Evolutionary conservation across 1,140 invertebrate species (phyloP), one percentile per base, ranked within the genome.

Genomic region (Sycophila sp.): DNA sequence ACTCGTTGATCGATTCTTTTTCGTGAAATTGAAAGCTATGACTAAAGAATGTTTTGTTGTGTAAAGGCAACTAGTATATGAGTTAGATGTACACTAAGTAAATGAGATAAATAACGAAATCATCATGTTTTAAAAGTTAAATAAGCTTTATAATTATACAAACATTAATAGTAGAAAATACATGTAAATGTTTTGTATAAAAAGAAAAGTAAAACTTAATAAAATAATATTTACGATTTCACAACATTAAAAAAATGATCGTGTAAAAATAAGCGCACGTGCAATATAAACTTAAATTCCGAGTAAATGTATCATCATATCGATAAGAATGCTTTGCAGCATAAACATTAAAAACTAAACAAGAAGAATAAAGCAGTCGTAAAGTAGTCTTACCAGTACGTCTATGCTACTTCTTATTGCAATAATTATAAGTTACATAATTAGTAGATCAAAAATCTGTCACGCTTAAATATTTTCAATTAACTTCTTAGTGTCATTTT

Each of bases 191-290:
- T 34, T 65, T 65, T 53, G 53, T 53, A 38, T 19, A 45, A 34
- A 26, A 7, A 45, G 42, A 45, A 67, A 67, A 38, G 34, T 58
- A 36, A 13, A 38, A 6, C 38, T 28, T 68, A 68, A 59, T 8
- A 59, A 68, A 59, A 49, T 58, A 68, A 67, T 4, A 58, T 47
- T 58, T 38, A 40, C 24, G 42, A 26, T 40, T 28, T 38, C 26
- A 65, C 22, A 34, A 51, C 13, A 55, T 38, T 65, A 42, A 26
- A 11, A 53, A 53, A 7, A 47, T 10, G 6, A 53, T 26, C 13
- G 49, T 28, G 49, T 30, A 26, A 28, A 11, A 28, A n/a, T 4
- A 49, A 68, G 51, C 30, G 36, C n/a, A 42, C 36, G 17, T 49
- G 40, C 24, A 58, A 67, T 38, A 49, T 59, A 32, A 59, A 68